A percentile compares a stretch with the other conserved stretches of the same genome.
Evolutionary conservation across 2,113 vertebrate species (phyloP).

Genomic region (Gambusia holbrooki): DNA sequence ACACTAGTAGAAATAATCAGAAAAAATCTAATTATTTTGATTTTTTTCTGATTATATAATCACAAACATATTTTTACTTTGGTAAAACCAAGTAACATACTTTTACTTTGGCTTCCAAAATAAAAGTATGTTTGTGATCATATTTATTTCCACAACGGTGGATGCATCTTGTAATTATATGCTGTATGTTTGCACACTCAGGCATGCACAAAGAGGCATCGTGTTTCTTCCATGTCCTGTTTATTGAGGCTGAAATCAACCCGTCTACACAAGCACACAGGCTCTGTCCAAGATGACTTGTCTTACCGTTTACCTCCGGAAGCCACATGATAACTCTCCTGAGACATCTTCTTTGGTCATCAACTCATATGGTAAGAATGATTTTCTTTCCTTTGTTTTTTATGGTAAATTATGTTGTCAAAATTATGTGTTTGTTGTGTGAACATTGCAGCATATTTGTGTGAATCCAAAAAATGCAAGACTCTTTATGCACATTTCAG

Average conservation of each 20-base stretch:
- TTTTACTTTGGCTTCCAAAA: neutral
- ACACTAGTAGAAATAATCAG: neutral
- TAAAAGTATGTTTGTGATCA: neutral
- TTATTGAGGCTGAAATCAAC: constrained; percentile 25
- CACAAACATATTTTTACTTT: neutral
- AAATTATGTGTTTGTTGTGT: neutral
- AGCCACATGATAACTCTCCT: constrained; percentile 9
- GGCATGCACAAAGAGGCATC: constrained; percentile 36
- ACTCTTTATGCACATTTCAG: neutral
- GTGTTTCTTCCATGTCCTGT: constrained; percentile 48
- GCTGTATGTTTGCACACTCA: neutral
- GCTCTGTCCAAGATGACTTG: constrained; percentile 52
- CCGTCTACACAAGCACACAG: constrained; percentile 17
- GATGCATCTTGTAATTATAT: neutral
- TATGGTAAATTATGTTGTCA: neutral
- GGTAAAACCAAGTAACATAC: no score
- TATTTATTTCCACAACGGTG: neutral
- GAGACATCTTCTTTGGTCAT: constrained; percentile 61
- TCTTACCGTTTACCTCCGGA: constrained; percentile 53
- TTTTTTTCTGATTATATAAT: no score
- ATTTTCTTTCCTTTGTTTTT: neutral
- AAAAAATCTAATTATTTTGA: no score
- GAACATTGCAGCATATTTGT: neutral
- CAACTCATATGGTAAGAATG: constrained; percentile 62
- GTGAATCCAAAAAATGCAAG: neutral